Evolutionary conservation across 2,888 invertebrate genomes (phyloP), one percentile per base, ranked within the genome.

Genomic region (Tribolium freemani): DNA sequence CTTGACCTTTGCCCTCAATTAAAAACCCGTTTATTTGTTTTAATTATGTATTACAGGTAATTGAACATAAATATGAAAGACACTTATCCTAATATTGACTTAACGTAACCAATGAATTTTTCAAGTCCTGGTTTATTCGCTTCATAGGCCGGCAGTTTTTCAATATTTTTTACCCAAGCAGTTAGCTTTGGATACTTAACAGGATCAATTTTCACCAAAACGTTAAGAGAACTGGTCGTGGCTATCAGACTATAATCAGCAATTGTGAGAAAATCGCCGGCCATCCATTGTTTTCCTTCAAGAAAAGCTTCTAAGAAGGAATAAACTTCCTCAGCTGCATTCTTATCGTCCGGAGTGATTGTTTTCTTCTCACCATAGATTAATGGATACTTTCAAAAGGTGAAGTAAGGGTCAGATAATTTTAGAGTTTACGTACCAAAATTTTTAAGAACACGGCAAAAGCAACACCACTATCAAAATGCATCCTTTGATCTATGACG

Each of bases 381-480:
- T 26, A 26, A 3, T 26, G 26, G 26, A 26, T 26, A 26, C 26
- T 26, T 26, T 26, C 4, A 16, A 16, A 16, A 16, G 16, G 16
- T 16, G 26, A 26, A 26, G 3, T 26, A 26, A 26, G 4, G 5
- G 5, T 5, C 26, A 26, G 26, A 26, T 3, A 26, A 26, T 26
- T 26, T 26, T 3, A 2, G 26, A 3, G 5, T 26, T 26, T 26
- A 26, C 26, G 8, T 38, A 38, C 38, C 8, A 38, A 38, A n/a
- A 38, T 38, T n/a, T 0, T 38, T 38, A 8, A 3, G 3, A 38
- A 38, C 38, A n/a, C 9, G 38, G 38, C 5, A 38, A 88, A 88
- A 1, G 90, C 82, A 6, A 87, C 86, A 5, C 88, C 86, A 20
- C 87, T 87, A 78, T 90, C 89, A 73, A 90, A 90, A 81, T 90